A percentile compares a stretch with the other conserved stretches of the same genome.
Evolutionary conservation across 2,113 vertebrate species (phyloP).

Genomic region (Phycodurus eques): DNA sequence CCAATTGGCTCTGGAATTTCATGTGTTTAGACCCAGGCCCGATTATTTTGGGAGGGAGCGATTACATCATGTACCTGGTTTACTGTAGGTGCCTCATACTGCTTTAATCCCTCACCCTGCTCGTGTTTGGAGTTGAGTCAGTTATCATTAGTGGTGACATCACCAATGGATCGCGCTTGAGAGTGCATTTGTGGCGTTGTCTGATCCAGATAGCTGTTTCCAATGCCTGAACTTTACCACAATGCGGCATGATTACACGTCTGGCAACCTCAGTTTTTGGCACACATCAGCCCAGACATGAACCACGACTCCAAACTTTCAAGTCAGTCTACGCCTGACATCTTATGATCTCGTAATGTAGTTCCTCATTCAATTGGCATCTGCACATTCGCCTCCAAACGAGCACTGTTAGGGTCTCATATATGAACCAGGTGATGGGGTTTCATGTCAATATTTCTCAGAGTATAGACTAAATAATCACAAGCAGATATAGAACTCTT

Average conservation of each 20-base stretch:
- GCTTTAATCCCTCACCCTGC: conserved; percentile 48
- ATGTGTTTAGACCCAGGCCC: conserved; percentile 60
- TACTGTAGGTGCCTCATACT: conserved; percentile 46
- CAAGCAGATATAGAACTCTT: conserved; percentile 1
- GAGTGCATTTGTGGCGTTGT: conserved; percentile 22
- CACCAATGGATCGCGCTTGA: conserved; percentile 23
- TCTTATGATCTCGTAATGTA: conserved; percentile 45
- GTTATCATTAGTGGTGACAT: conserved; percentile 57
- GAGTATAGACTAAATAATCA: conserved; percentile 70
- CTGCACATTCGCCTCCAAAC: conserved; percentile 28
- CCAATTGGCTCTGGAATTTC: conserved; percentile 59
- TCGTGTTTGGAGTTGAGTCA: conserved; percentile 53
- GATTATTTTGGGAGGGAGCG: conserved; percentile 60
- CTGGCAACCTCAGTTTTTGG: conserved; percentile 52
- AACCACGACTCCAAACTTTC: conserved; percentile 41
- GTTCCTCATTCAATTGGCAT: conserved; percentile 59
- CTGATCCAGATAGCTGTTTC: conserved; percentile 7
- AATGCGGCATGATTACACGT: conserved; percentile 46
- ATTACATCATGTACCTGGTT: conserved; percentile 68
- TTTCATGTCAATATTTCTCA: conserved; percentile 62
- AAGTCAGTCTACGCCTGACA: conserved; percentile 59
- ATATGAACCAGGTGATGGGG: conserved; percentile 63
- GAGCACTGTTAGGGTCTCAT: conserved; percentile 48
- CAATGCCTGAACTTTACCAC: conserved; percentile 9
- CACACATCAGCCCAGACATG: conserved; percentile 43